phyloP scores from a whole-genome alignment of 2,888 invertebrate genomes.

The Ochropleura leucogaster region DNA sequence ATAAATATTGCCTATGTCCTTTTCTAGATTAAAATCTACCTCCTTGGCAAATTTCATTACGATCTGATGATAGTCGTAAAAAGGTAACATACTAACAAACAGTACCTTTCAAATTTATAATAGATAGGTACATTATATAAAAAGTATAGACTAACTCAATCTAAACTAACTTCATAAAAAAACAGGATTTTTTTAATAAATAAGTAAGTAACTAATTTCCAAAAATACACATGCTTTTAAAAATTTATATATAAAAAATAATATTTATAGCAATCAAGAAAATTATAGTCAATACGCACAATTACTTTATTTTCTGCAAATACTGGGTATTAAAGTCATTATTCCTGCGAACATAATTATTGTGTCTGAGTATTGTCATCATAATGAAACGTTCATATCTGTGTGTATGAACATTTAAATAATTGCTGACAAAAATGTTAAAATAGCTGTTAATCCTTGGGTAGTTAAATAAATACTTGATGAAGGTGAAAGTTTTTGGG shows the following conservation, averaged over 20 bases:
- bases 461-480: constrained; percentile 1
- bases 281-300: constrained; percentile 11
- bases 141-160: no score
- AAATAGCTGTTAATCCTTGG: background rate
- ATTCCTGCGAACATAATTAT: constrained; percentile 28
- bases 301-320: constrained; percentile 32
- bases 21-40: no score
- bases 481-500: background rate
- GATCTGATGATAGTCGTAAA: no score
- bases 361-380: constrained; percentile 8
- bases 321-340: constrained; percentile 40
- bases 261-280: constrained; percentile 21
- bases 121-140: no score
- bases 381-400: background rate
- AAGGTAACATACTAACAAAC: no score
- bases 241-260: constrained; percentile 2
- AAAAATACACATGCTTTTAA: constrained; percentile 1
- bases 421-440: background rate
- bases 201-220: background rate
- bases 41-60: no score
- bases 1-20: no score
- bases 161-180: no score
- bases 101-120: no score
- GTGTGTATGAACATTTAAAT: background rate
- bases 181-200: background rate